A percentile compares a stretch with the other conserved stretches of the same genome.
These are phyloP conservation scores for Trachymyrmex septentrionalis DNA, from an alignment of 1,140 invertebrate species.

Conservation along the genomic window DNA sequence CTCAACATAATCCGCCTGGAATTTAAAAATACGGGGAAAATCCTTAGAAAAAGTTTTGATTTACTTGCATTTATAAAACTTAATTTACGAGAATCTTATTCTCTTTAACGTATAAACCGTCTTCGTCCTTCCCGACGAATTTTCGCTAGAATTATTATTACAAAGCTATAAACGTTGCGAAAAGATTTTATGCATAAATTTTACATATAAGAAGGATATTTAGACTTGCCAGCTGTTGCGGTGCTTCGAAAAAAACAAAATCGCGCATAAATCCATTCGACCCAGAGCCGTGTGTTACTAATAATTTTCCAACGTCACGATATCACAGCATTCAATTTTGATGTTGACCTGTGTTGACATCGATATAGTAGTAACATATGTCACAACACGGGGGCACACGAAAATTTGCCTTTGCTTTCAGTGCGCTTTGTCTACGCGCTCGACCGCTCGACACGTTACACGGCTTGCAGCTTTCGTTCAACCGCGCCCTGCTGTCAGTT, in stretches of 20 bases:
- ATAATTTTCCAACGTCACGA: slow-evolving; percentile 32
- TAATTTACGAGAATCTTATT: background rate
- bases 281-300: background rate
- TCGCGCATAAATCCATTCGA: slow-evolving; percentile 32
- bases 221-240: background rate
- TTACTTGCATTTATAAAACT: background rate
- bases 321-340: slow-evolving; percentile 44
- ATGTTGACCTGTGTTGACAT: slow-evolving; percentile 37
- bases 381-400: slow-evolving; percentile 29
- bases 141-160: slow-evolving; percentile 1
- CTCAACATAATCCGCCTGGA: background rate
- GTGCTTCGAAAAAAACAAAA: background rate
- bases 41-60: background rate
- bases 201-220: background rate
- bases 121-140: background rate
- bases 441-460: slow-evolving; percentile 44
- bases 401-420: slow-evolving; percentile 60
- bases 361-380: slow-evolving; percentile 52
- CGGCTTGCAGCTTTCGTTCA: slow-evolving; percentile 24
- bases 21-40: background rate
- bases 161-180: background rate
- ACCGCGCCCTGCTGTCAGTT: slow-evolving; percentile 17
- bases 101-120: background rate
- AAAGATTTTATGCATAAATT: background rate
- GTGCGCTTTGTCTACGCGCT: slow-evolving; percentile 47